phyloP scores from a whole-genome alignment of 2,113 vertebrate genomes.

The Toxotes chatareus region DNA sequence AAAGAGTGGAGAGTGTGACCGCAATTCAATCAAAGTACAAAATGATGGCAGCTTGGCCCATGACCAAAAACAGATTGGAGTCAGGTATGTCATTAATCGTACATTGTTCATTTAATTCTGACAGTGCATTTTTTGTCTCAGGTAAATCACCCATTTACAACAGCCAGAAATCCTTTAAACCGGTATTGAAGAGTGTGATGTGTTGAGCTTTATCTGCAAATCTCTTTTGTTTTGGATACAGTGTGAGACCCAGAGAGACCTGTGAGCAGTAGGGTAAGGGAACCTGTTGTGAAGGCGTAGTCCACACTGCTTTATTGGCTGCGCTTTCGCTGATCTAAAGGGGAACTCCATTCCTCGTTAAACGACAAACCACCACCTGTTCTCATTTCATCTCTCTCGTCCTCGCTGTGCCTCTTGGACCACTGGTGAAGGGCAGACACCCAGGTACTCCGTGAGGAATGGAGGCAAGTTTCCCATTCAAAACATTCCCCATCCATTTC shows the following conservation, averaged over 20 bases:
- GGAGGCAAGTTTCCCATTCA: slow-evolving; percentile 75
- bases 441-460: slow-evolving; percentile 78
- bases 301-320: slow-evolving; percentile 33
- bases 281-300: slow-evolving; percentile 25
- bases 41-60: slow-evolving; percentile 60
- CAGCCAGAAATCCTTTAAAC: neutral
- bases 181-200: neutral
- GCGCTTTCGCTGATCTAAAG: slow-evolving; percentile 54
- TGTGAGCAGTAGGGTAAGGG: slow-evolving; percentile 13
- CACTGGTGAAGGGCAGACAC: slow-evolving; percentile 78
- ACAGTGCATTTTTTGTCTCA: neutral
- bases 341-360: slow-evolving; percentile 69
- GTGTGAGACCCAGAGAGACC: slow-evolving; percentile 9
- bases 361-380: slow-evolving; percentile 80
- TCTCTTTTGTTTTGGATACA: slow-evolving; percentile 25
- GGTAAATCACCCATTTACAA: slow-evolving; percentile 29
- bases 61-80: slow-evolving; percentile 69
- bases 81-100: slow-evolving; percentile 65
- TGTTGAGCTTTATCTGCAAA: neutral
- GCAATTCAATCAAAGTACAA: slow-evolving; percentile 71
- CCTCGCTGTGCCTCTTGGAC: slow-evolving; percentile 74
- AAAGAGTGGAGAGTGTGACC: slow-evolving; percentile 54
- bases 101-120: slow-evolving; percentile 33
- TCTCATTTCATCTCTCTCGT: slow-evolving; percentile 74
- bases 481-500: slow-evolving; percentile 79